phyloP scores from a whole-genome alignment of 1,140 invertebrate species.

The Drosophila kepulauana region DNA sequence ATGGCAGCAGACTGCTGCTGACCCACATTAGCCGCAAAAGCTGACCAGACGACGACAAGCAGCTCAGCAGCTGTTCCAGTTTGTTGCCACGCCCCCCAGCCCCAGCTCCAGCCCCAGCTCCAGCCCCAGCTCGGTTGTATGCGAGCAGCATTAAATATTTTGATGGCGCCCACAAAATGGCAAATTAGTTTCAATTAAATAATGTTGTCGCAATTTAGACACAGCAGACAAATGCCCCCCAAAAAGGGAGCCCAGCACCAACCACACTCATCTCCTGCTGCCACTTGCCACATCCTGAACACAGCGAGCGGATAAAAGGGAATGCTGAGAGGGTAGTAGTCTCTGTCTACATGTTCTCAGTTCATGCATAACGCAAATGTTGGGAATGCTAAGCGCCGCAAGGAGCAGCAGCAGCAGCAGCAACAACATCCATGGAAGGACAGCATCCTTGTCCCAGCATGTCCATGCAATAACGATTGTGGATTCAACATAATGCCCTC shows the following conservation, averaged over 20 bases:
- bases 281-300: not conserved
- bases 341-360: conserved; percentile 38
- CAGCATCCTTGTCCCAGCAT: conserved; percentile 67
- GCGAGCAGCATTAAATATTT: conserved; percentile 59
- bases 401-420: conserved; percentile 50
- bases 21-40: conserved; percentile 36
- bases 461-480: conserved; percentile 83
- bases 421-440: conserved; percentile 20
- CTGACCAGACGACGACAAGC: conserved; percentile 2
- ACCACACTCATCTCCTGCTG: not conserved
- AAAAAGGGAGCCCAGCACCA: conserved; percentile 13
- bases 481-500: conserved; percentile 82
- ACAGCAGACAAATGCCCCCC: conserved; percentile 20
- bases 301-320: conserved; percentile 11
- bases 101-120: not conserved
- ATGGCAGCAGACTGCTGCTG: conserved; percentile 22
- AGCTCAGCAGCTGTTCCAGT: conserved; percentile 1
- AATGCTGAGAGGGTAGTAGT: not conserved
- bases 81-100: conserved; percentile 22
- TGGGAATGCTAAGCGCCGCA: conserved; percentile 55
- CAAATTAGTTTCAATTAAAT: conserved; percentile 84
- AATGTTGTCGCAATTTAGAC: conserved; percentile 77
- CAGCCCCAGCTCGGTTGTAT: not conserved
- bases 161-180: conserved; percentile 69
- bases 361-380: conserved; percentile 76